Evolutionary conservation across 2,888 invertebrate genomes (phyloP), one percentile per base, ranked within the genome.

Genomic region (Gnatocerus cornutus): DNA sequence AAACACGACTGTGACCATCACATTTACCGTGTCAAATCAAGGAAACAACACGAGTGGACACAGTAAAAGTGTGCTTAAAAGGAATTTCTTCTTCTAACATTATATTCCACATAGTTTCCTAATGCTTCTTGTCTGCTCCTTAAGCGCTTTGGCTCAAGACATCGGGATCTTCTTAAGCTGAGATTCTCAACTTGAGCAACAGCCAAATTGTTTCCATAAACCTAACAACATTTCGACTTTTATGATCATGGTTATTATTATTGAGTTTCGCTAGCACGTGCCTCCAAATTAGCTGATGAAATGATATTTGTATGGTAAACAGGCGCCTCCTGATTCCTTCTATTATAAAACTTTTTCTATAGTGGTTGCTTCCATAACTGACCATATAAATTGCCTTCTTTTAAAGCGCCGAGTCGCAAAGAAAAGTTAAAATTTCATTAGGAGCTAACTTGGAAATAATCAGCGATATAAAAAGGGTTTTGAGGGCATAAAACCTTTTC

Each of bases 201-300:
- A 45, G 46, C 59, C 45, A 45, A 46, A 59, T 59, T 45, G 30
- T 30, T 48, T 45, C 9, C 45, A 46, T 59, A 59, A 46, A 27
- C 46, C 16, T 48, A 14, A 46, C 13, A 9, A 10, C 12, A 16
- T 59, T 59, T 59, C 45, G 46, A 9, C 46, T 46, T 12, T 48
- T 45, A 30, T 43, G 58, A 14, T 58, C 27, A 29, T 43, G 45
- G 43, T 59, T 58, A 58, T 58, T 58, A 45, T 29, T 13, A 58
- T 58, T 30, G 55, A 41, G 55, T 30, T 55, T 12, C 46, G 33
- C 21, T 45, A 46, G 59, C 12, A 59, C 10, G 6, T 46, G 59
- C 59, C 46, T 39, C 27, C 21, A 59, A 59, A 59, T 46, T 46
- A 59, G 30, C 29, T 14, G 59, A 59, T 59, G 59, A 59, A 46